A percentile compares a stretch with the other conserved stretches of the same genome.
phyloP scores from a whole-genome alignment of 2,113 vertebrate species.

The Alaudala cheleensis region DNA sequence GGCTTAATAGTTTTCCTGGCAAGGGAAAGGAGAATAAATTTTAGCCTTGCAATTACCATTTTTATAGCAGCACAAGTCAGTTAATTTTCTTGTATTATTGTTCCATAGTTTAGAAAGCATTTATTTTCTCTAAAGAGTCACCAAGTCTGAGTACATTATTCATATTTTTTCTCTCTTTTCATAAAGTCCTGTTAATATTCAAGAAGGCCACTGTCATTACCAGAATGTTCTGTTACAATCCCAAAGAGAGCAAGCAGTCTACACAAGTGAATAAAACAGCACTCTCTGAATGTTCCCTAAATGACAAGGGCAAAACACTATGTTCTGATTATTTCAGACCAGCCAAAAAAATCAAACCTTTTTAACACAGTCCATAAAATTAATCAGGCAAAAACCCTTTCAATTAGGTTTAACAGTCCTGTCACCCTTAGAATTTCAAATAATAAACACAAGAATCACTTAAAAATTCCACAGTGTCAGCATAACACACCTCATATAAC shows the following conservation, averaged over 20 bases:
- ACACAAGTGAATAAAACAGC: not conserved
- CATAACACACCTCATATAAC: not conserved
- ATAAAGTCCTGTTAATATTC: not conserved
- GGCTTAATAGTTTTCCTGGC: not conserved
- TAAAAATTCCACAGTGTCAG: not conserved
- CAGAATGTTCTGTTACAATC: not conserved
- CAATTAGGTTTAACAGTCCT: not conserved
- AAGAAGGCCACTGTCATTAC: not conserved
- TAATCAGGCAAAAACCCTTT: not conserved
- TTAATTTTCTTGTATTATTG: not conserved
- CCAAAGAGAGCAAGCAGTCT: not conserved
- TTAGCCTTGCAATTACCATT: not conserved
- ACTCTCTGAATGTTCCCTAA: not conserved
- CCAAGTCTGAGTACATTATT: not conserved
- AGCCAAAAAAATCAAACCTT: not conserved
- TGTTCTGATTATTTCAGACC: not conserved
- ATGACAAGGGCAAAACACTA: not conserved
- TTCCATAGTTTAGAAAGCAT: not conserved
- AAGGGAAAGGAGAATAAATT: not conserved
- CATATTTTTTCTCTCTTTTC: not conserved
- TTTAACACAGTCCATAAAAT: not conserved
- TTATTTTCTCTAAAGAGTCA: not conserved
- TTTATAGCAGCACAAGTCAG: not conserved
- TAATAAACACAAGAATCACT: not conserved
- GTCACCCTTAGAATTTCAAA: not conserved